A percentile compares a stretch with the other conserved stretches of the same genome.
These are phyloP conservation scores for Brachyrhaphis roseni DNA, from an alignment of 2,797 vertebrate species.

Conservation along the genomic window DNA sequence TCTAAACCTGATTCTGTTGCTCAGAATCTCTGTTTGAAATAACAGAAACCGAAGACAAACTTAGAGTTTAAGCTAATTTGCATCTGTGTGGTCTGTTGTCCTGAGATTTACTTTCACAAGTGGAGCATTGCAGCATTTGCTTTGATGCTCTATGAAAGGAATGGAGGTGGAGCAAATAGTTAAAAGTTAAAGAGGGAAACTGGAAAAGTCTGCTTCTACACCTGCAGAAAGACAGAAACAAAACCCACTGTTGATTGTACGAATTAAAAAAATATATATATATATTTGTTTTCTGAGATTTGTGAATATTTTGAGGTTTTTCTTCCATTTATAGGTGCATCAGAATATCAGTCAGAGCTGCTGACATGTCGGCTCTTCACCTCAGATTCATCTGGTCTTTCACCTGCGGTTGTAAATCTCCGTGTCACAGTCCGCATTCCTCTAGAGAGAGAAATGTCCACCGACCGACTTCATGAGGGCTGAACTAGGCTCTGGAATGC, in stretches of 20 bases:
- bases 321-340: not conserved
- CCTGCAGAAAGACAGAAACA: no score
- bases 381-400: slow-evolving; percentile 46
- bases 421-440: slow-evolving; percentile 1
- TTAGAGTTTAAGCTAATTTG: no score
- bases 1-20: not conserved
- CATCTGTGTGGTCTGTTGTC: no score
- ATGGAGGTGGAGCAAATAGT: no score
- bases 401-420: slow-evolving; percentile 42
- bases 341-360: slow-evolving; percentile 7
- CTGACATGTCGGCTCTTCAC: slow-evolving; percentile 12
- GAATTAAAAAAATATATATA: not conserved
- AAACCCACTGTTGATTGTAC: no score
- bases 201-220: no score
- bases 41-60: not conserved
- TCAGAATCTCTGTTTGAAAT: not conserved
- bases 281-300: not conserved
- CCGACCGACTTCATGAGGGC: slow-evolving; percentile 10
- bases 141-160: no score
- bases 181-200: no score
- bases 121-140: no score
- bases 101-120: no score
- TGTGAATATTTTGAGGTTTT: not conserved
- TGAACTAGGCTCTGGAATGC: slow-evolving; percentile 46
- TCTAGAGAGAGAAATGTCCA: slow-evolving; percentile 8